phyloP scores from a whole-genome alignment of 1,140 invertebrate genomes.

The Heliothis virescens region DNA sequence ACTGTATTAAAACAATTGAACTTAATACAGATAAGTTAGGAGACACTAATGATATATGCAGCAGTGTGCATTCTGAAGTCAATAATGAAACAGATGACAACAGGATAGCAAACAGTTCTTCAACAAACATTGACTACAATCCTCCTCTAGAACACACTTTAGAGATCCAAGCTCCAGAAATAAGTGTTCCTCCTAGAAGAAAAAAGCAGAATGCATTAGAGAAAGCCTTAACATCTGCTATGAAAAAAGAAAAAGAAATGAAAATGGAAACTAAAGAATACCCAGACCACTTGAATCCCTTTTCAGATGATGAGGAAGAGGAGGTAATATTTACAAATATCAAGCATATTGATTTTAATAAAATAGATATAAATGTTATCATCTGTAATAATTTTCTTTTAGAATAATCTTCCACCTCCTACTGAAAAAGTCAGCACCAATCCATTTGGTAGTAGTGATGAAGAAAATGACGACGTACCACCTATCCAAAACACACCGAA shows the following conservation, averaged over 20 bases:
- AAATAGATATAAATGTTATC: neutral
- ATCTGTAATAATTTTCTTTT: conserved; percentile 41
- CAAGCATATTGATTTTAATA: neutral
- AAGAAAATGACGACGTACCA: conserved; percentile 87
- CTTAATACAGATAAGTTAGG: conserved; percentile 39
- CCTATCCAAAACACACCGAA: conserved; percentile 60
- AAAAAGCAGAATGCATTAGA: conserved; percentile 68
- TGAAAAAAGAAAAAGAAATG: conserved; percentile 58
- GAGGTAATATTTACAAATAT: conserved; percentile 47
- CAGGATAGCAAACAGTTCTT: conserved; percentile 71
- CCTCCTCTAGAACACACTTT: conserved; percentile 47
- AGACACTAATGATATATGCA: conserved; percentile 44
- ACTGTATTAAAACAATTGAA: conserved; percentile 56
- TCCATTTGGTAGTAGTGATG: conserved; percentile 90
- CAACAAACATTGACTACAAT: conserved; percentile 53
- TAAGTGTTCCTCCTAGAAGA: conserved; percentile 77
- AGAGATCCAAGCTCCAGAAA: conserved; percentile 58
- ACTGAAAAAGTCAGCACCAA: conserved; percentile 85
- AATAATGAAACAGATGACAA: conserved; percentile 81
- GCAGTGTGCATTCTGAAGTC: conserved; percentile 55
- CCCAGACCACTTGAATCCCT: conserved; percentile 93
- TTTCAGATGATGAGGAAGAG: conserved; percentile 89
- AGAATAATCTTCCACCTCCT: conserved; percentile 54
- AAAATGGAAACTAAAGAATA: conserved; percentile 82
- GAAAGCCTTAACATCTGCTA: conserved; percentile 48